Conservation (phyloP, 2,888 invertebrate genomes). For the Drosophila fulvimacula region DNA sequence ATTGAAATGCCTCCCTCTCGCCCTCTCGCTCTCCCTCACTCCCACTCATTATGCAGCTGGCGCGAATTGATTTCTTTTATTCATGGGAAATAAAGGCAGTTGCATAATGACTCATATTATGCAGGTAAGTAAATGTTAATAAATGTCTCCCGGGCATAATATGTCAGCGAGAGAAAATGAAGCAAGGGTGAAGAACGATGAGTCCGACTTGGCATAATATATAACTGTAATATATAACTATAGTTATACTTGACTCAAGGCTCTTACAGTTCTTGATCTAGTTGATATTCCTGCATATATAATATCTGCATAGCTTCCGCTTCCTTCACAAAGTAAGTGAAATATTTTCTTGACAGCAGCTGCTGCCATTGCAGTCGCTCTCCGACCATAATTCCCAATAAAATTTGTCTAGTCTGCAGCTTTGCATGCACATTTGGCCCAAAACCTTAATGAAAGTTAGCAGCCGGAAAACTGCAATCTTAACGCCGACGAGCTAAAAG, state of each 20-base stretch:
- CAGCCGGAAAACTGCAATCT: conserved; percentile 75
- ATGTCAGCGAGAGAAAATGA: conserved; percentile 3
- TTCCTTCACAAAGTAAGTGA: conserved; percentile 5
- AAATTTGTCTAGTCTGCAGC: conserved; percentile 58
- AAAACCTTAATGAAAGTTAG: conserved; percentile 65
- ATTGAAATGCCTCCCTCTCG: conserved; percentile 30
- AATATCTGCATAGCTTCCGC: conserved; percentile 1
- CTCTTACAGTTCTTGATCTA: neutral
- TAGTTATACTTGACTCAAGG: too few species aligned
- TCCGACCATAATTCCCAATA: conserved; percentile 55
- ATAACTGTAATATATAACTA: neutral
- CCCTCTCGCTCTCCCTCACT: too few species aligned
- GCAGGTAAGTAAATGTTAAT: conserved; percentile 49
- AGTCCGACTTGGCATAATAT: neutral
- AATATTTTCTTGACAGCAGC: conserved; percentile 1
- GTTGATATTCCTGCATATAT: neutral
- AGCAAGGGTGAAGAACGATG: neutral
- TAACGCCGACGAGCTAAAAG: conserved; percentile 56
- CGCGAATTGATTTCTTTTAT: conserved; percentile 31
- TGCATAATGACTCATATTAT: conserved; percentile 53
- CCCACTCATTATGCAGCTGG: conserved; percentile 15
- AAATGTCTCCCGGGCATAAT: conserved; percentile 26
- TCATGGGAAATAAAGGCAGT: conserved; percentile 37
- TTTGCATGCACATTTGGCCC: conserved; percentile 55
- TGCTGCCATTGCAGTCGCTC: conserved; percentile 15